Evolutionary conservation across 2,888 invertebrate genomes (phyloP), one percentile per base, ranked within the genome.

Genomic region (Steinernema hermaphroditum): DNA sequence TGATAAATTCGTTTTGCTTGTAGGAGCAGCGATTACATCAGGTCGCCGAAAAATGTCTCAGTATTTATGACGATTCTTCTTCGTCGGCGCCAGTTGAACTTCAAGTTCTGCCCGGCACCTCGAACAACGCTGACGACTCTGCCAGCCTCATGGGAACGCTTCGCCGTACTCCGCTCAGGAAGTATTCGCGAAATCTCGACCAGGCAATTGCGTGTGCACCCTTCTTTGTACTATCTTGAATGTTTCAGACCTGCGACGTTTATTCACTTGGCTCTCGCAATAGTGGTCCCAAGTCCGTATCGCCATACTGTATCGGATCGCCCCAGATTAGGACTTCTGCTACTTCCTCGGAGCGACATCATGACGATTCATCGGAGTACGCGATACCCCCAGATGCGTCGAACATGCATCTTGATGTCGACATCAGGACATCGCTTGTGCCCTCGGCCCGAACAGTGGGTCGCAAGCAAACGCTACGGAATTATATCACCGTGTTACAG

Each of bases 21-120:
- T 69, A 82, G 83, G 82, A 83, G 69, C 72, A 76, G 2, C 72
- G 76, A 27, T 73, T 84, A n/a, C 77, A 80, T 68, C 78, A 80
- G 62, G 78, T 77, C 14, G 84, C 84, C 16, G 82, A 83, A 29
- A 80, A 81, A 27, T 84, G 84, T 73, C 77, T 82, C 12, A 76
- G 76, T 19, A 49, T 79, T 27, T 73, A 74, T 9, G 79, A 75
- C 37, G 74, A 72, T 62, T 62, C 62, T 62, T 62, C 62, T 24
- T 68, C 32, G 71, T 69, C 22, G 70, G 50, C 37, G 72, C 73
- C 22, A 1, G 27, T 62, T 32, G 62, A 62, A 62, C 62, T 62
- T n/a, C 62, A 62, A 62, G 62, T 32, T 32, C 62, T 62, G 62
- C 62, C 62, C 27, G 62, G 62, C 62, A 62, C 62, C 62, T 62